Evolutionary conservation across 2,888 invertebrate species (phyloP).

Genomic region (Eugnorisma glareosa): DNA sequence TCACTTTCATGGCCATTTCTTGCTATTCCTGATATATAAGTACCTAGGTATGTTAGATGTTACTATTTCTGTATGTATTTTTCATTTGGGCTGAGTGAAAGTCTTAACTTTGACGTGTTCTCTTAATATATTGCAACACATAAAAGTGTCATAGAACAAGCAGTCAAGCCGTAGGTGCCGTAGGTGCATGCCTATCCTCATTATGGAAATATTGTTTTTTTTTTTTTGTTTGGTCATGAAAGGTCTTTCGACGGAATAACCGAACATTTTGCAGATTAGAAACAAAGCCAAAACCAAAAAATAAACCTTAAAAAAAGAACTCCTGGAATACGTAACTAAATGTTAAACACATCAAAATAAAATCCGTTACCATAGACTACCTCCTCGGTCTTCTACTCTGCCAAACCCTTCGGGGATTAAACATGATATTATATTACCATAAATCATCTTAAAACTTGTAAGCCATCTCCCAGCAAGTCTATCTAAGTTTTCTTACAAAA

Average conservation of each 20-base stretch:
- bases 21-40: not conserved
- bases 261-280: not conserved
- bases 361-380: not conserved
- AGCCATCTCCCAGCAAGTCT: not conserved
- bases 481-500: slow-evolving; percentile 43
- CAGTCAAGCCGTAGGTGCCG: not conserved
- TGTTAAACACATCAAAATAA: not conserved
- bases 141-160: not conserved
- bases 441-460: slow-evolving; percentile 30
- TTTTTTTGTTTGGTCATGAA: not conserved
- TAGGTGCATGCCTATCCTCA: not conserved
- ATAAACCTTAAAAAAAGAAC: not conserved
- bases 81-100: not conserved
- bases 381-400: not conserved
- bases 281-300: not conserved
- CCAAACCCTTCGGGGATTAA: not conserved
- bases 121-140: too few relatives aligned
- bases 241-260: not conserved
- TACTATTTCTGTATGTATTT: not conserved
- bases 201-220: not conserved
- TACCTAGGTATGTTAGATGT: slow-evolving; percentile 6
- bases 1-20: slow-evolving; percentile 26
- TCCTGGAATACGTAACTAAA: not conserved
- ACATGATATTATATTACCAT: slow-evolving; percentile 3
- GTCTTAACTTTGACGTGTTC: not conserved